phyloP scores from a whole-genome alignment of 2,888 invertebrate genomes.

The Unio pictorum region DNA sequence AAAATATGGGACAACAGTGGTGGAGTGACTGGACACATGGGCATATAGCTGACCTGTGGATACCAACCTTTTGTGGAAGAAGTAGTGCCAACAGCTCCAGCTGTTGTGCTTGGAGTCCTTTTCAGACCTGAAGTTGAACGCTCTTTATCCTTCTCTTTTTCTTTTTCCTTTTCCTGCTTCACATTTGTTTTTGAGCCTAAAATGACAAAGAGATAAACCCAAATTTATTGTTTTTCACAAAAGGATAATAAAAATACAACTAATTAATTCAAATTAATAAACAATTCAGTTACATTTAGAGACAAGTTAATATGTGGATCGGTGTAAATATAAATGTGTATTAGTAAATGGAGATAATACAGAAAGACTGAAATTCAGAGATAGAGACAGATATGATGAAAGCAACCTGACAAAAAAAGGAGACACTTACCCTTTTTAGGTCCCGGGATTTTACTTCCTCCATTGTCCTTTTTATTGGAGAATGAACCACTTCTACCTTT shows the following conservation, averaged over 20 bases:
- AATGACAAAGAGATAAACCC: background rate
- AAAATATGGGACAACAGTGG: too few relatives aligned
- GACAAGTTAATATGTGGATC: too few relatives aligned
- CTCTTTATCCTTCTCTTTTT: constrained; percentile 1
- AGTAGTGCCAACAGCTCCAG: constrained; percentile 15
- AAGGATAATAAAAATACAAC: too few relatives aligned
- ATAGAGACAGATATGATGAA: too few relatives aligned
- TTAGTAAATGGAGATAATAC: too few relatives aligned
- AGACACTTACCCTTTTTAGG: constrained; percentile 49
- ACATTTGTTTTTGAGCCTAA: constrained; percentile 25
- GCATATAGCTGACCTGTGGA: too few relatives aligned
- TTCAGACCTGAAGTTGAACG: constrained; percentile 26
- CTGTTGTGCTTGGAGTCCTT: constrained; percentile 30
- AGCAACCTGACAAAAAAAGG: background rate
- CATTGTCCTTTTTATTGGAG: constrained; percentile 39
- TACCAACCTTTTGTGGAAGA: constrained; percentile 28
- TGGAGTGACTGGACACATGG: too few relatives aligned
- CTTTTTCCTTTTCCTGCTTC: constrained; percentile 13
- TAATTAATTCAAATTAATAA: too few relatives aligned
- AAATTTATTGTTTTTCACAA: too few relatives aligned
- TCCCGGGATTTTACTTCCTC: constrained; percentile 53
- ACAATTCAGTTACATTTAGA: too few relatives aligned
- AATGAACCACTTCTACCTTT: constrained; percentile 39
- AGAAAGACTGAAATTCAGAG: too few relatives aligned
- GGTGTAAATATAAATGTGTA: too few relatives aligned